A percentile compares a stretch with the other conserved stretches of the same genome.
Conservation (phyloP, 2,888 invertebrate genomes). For the Odontocolon sp. region DNA sequence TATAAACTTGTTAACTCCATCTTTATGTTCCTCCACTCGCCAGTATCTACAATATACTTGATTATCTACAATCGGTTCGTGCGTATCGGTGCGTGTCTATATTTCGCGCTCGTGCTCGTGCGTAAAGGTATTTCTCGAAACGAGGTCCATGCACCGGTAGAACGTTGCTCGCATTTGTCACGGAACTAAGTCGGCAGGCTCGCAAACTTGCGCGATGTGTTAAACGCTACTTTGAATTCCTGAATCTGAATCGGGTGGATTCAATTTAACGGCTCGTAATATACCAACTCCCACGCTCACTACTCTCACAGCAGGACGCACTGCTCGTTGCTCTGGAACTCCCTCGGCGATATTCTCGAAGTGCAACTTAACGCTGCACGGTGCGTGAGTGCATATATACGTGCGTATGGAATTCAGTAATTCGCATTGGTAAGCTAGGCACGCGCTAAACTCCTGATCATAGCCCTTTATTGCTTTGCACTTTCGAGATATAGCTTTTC, state of each 20-base stretch:
- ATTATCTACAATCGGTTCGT: slow-evolving; percentile 34
- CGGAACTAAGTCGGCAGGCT: slow-evolving; percentile 29
- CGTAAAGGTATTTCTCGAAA: slow-evolving; percentile 28
- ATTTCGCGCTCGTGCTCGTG: slow-evolving; percentile 29
- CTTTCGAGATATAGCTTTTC: slow-evolving; percentile 28
- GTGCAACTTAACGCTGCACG: not conserved
- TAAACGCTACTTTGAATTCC: slow-evolving; percentile 66
- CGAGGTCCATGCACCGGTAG: slow-evolving; percentile 32
- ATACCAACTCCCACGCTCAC: slow-evolving; percentile 61
- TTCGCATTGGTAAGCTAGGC: slow-evolving; percentile 27
- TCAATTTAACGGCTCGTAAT: slow-evolving; percentile 62
- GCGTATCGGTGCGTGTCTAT: slow-evolving; percentile 28
- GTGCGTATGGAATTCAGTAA: slow-evolving; percentile 56
- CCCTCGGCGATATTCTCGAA: not conserved
- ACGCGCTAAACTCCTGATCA: slow-evolving; percentile 26
- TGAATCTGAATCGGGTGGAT: slow-evolving; percentile 68
- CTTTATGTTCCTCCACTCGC: slow-evolving; percentile 26
- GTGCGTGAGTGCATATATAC: slow-evolving; percentile 15
- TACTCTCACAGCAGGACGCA: slow-evolving; percentile 48
- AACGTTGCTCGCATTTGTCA: slow-evolving; percentile 42
- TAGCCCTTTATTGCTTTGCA: slow-evolving; percentile 25
- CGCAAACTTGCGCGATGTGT: slow-evolving; percentile 30
- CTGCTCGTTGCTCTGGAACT: slow-evolving; percentile 47
- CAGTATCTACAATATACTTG: slow-evolving; percentile 9
- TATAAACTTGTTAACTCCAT: slow-evolving; percentile 28